Evolutionary conservation across 2,113 vertebrate species (phyloP).

Genomic region (Passer montanus): DNA sequence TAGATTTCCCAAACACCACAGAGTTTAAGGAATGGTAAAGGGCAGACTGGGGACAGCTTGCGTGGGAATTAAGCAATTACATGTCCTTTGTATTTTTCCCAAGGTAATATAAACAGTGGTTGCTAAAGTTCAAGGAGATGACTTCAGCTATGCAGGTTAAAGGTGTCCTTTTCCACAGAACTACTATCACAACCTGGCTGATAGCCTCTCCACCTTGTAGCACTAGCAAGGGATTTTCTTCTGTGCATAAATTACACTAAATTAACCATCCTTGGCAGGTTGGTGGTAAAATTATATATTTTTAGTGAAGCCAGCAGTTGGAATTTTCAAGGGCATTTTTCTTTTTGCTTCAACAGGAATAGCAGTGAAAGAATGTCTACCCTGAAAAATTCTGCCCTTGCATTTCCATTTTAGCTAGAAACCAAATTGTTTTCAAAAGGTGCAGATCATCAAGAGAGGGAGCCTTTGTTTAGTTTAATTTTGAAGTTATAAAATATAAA

Average conservation of each 20-base stretch:
- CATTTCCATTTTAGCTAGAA: background rate
- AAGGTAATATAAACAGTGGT: background rate
- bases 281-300: background rate
- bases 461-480: slow-evolving; percentile 40
- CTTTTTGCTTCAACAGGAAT: background rate
- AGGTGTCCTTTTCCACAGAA: background rate
- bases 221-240: background rate
- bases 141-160: background rate
- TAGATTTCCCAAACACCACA: background rate
- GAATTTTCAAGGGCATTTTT: slow-evolving; percentile 39
- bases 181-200: background rate
- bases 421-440: slow-evolving; percentile 12
- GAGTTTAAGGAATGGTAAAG: background rate
- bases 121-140: background rate
- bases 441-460: background rate
- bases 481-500: slow-evolving; percentile 17
- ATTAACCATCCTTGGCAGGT: background rate
- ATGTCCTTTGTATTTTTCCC: background rate
- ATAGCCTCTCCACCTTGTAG: background rate
- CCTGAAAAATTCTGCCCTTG: background rate
- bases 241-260: slow-evolving; percentile 26
- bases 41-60: background rate
- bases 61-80: background rate
- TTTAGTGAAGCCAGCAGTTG: background rate
- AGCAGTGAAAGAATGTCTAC: background rate